Percentiles rank a stretch among this genome's conserved stretches.
Conservation (phyloP, 2,797 vertebrate genomes). For the Lagocephalus sceleratus region DNA sequence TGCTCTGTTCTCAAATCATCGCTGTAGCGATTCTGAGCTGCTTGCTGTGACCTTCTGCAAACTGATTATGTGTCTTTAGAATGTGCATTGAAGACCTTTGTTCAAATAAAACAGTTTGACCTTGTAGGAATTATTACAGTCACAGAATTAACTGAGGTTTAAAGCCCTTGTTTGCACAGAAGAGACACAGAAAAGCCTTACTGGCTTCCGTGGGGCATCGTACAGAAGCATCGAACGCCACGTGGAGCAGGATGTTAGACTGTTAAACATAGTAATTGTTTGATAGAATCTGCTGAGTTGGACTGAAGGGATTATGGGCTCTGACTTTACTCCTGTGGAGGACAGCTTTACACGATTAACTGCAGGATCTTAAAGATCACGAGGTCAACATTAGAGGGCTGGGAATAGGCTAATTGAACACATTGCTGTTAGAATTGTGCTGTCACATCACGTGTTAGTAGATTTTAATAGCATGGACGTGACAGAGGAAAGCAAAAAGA, state of each 20-base stretch:
- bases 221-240: constrained; percentile 31
- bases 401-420: constrained; percentile 28
- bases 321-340: constrained; percentile 21
- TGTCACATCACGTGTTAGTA: constrained; percentile 30
- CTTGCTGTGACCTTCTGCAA: too few species aligned
- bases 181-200: constrained; percentile 54
- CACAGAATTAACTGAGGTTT: constrained; percentile 2
- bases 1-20: constrained; percentile 7
- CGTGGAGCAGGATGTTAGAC: constrained; percentile 32
- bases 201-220: constrained; percentile 22
- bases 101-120: constrained; percentile 20
- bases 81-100: constrained; percentile 1
- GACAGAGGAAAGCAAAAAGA: not conserved
- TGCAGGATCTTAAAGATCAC: constrained; percentile 20
- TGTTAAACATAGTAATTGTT: constrained; percentile 39
- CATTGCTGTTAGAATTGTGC: constrained; percentile 21
- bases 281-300: constrained; percentile 32
- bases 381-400: constrained; percentile 23
- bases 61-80: too few species aligned
- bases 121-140: constrained; percentile 21
- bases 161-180: constrained; percentile 2
- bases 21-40: not conserved
- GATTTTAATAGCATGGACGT: constrained; percentile 25
- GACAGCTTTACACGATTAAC: constrained; percentile 15
- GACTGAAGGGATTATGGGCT: constrained; percentile 27